Percentiles rank a stretch among this genome's conserved stretches.
Conservation (phyloP, 2,797 vertebrate species). For the Zenarchopterus dispar region DNA sequence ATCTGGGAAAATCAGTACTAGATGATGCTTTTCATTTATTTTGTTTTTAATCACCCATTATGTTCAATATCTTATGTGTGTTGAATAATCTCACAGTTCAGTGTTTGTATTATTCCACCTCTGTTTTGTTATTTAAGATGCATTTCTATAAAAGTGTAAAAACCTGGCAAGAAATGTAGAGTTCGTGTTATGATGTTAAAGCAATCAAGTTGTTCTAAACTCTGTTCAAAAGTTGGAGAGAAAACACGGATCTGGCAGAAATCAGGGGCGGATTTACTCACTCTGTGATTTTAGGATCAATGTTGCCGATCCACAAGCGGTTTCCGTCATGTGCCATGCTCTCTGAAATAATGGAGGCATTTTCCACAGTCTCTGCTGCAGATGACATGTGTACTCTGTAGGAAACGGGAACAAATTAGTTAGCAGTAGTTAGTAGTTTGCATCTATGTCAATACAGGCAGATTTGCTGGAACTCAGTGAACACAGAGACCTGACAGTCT, state of each 20-base stretch:
- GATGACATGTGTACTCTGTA: slow-evolving; percentile 89
- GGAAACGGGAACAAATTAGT: background rate
- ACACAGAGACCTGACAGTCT: background rate
- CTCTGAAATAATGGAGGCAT: slow-evolving; percentile 94
- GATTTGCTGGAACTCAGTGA: background rate
- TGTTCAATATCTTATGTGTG: background rate
- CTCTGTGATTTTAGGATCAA: slow-evolving; percentile 98
- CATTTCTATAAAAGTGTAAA: background rate
- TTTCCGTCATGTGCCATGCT: slow-evolving; percentile 93
- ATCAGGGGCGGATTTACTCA: slow-evolving; percentile 77
- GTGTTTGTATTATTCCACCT: background rate
- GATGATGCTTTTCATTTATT: slow-evolving; percentile 1
- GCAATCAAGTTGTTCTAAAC: background rate
- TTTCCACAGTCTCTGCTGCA: slow-evolving; percentile 90
- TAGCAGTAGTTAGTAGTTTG: too few relatives aligned
- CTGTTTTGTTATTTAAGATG: background rate
- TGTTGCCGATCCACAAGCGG: slow-evolving; percentile 97
- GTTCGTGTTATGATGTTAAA: background rate
- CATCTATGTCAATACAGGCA: background rate
- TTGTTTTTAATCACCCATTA: background rate
- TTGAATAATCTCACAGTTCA: background rate
- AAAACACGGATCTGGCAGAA: background rate
- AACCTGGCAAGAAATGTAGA: background rate
- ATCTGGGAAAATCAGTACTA: background rate
- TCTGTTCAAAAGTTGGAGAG: background rate